phyloP scores from a whole-genome alignment of 2,888 invertebrate species.

The Pseudeuparius sepicola region DNA sequence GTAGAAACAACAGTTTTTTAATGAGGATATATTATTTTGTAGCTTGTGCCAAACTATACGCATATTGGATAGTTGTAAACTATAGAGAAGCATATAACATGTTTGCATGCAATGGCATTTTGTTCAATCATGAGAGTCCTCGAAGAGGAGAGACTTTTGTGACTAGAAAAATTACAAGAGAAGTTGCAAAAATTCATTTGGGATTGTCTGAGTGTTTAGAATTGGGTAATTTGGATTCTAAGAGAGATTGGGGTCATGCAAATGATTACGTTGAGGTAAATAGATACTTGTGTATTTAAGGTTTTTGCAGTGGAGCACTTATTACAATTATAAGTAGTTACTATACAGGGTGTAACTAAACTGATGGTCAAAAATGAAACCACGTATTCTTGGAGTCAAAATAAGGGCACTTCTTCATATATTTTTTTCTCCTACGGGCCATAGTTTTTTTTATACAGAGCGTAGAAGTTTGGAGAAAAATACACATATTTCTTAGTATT shows the following conservation, averaged over 20 bases:
- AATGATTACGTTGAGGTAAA: conserved; percentile 87
- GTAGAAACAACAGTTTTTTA: too few relatives aligned
- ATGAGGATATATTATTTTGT: conserved; percentile 22
- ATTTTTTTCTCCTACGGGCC: too few relatives aligned
- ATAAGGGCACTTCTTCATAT: too few relatives aligned
- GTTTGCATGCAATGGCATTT: conserved; percentile 91
- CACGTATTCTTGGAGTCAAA: too few relatives aligned
- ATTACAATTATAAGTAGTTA: too few relatives aligned
- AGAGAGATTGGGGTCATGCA: conserved; percentile 97
- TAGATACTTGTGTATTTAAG: conserved; percentile 3
- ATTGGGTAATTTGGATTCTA: conserved; percentile 89
- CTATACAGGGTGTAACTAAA: too few relatives aligned
- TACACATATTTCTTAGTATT: too few relatives aligned
- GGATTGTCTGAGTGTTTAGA: conserved; percentile 79
- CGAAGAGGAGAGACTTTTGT: conserved; percentile 96
- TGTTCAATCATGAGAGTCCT: conserved; percentile 96
- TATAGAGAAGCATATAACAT: conserved; percentile 92
- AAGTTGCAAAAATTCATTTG: conserved; percentile 90
- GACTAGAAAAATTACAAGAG: conserved; percentile 93
- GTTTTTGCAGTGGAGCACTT: too few relatives aligned
- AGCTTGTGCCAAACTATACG: conserved; percentile 95
- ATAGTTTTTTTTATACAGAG: too few relatives aligned
- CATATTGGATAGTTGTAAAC: conserved; percentile 92
- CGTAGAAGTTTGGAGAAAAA: too few relatives aligned
- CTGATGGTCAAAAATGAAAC: too few relatives aligned